Evolutionary conservation across 2,113 vertebrate species (phyloP).

Genomic region (Nycticryphes semicollaris): DNA sequence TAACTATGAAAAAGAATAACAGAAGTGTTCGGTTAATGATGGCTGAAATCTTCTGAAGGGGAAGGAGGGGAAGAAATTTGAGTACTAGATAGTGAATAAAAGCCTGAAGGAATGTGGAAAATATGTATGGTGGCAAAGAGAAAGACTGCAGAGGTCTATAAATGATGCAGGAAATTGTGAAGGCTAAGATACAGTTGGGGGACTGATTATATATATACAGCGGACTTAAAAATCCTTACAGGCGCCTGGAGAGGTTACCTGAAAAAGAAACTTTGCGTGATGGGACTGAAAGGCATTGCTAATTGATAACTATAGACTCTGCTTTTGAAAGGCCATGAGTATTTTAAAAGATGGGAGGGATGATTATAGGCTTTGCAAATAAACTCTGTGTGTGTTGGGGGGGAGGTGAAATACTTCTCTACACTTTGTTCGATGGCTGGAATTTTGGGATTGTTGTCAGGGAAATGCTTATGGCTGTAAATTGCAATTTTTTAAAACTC

Average conservation of each 20-base stretch:
- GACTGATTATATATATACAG: background rate
- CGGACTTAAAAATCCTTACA: conserved; percentile 15
- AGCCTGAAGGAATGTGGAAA: conserved; percentile 1
- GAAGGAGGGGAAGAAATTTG: background rate
- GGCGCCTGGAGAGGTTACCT: background rate
- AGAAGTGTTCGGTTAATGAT: background rate
- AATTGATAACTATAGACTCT: background rate
- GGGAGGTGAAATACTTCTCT: background rate
- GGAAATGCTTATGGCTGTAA: conserved; percentile 10
- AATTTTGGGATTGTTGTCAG: conserved; percentile 25
- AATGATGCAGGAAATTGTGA: conserved; percentile 39
- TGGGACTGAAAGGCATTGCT: conserved; percentile 21
- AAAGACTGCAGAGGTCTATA: conserved; percentile 4
- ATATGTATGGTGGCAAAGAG: background rate
- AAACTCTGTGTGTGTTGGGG: fast-evolving
- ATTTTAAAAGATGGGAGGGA: background rate
- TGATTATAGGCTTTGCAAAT: background rate
- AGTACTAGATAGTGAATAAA: background rate
- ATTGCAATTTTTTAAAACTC: background rate
- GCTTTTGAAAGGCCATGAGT: background rate
- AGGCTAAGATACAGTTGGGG: background rate
- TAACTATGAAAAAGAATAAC: background rate
- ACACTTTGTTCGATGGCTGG: background rate
- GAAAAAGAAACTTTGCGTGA: background rate
- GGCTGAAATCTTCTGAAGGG: background rate